Conservation (phyloP, 2,797 vertebrate species). For the Rachycentron canadum region DNA sequence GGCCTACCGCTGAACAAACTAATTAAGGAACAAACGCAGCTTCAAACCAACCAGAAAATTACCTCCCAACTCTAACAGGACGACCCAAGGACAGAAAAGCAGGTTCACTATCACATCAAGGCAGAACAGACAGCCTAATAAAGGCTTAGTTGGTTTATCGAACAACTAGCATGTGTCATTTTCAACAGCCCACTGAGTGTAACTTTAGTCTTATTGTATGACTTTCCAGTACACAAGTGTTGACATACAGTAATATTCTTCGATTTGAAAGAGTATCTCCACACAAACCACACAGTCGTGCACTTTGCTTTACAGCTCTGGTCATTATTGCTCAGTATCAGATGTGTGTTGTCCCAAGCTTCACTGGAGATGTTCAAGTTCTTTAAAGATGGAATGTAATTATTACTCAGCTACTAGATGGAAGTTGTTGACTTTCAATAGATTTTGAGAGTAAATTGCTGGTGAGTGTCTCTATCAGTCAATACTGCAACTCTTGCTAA, state of each 20-base stretch:
- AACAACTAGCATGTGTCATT: conserved; percentile 71
- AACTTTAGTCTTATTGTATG: conserved; percentile 17
- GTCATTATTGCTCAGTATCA: background rate
- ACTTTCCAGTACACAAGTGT: conserved; percentile 23
- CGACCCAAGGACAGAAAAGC: conserved; percentile 82
- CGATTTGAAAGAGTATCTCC: background rate
- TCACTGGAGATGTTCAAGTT: background rate
- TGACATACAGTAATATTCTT: conserved; percentile 5
- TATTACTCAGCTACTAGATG: conserved; percentile 32
- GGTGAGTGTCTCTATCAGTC: conserved; percentile 69
- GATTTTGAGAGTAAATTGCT: conserved; percentile 69
- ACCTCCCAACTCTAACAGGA: conserved; percentile 84
- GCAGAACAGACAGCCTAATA: conserved; percentile 68
- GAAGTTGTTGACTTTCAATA: conserved; percentile 64
- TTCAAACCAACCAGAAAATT: conserved; percentile 91
- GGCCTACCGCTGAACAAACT: conserved; percentile 85
- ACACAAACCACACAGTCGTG: background rate
- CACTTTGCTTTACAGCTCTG: background rate
- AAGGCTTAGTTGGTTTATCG: conserved; percentile 68
- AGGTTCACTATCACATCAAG: conserved; percentile 77
- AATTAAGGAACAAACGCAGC: conserved; percentile 87
- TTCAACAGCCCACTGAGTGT: conserved; percentile 57
- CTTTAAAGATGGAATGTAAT: conserved; percentile 42
- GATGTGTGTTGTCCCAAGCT: background rate
- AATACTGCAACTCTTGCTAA: conserved; percentile 69